Conservation (phyloP, 2,888 invertebrate species). For the Bhutanitis thaidina region DNA sequence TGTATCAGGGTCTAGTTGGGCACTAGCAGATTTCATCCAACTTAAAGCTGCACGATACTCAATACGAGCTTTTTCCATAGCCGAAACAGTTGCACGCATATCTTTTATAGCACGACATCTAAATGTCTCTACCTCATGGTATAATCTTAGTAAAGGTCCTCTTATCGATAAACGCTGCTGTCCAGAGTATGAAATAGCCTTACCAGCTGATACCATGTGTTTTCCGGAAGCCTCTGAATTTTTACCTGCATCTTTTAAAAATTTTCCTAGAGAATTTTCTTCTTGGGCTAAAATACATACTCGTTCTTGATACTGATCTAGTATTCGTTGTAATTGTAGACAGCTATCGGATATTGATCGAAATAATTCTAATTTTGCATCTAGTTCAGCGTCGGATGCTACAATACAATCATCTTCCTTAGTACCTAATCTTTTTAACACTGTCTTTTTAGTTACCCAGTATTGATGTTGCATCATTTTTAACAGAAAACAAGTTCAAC, state of each 20-base stretch:
- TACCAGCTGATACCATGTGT: constrained; percentile 83
- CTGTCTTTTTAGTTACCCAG: constrained; percentile 98
- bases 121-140: constrained; percentile 99
- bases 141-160: constrained; percentile 91
- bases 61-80: constrained; percentile 96
- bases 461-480: constrained; percentile 94
- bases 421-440: constrained; percentile 94
- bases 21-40: constrained; percentile 99
- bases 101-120: constrained; percentile 95
- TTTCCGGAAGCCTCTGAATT: constrained; percentile 90
- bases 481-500: not conserved
- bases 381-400: constrained; percentile 97
- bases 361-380: constrained; percentile 96
- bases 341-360: constrained; percentile 95
- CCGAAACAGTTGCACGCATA: constrained; percentile 92
- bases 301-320: constrained; percentile 96
- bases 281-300: constrained; percentile 96
- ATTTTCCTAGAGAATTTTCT: constrained; percentile 95
- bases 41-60: constrained; percentile 96
- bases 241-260: constrained; percentile 95
- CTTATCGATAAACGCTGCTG: constrained; percentile 94
- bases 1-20: constrained; percentile 97
- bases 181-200: constrained; percentile 91
- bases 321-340: constrained; percentile 90
- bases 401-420: constrained; percentile 99